phyloP scores from a whole-genome alignment of 2,113 vertebrate species.

The Ptyas mucosa region DNA sequence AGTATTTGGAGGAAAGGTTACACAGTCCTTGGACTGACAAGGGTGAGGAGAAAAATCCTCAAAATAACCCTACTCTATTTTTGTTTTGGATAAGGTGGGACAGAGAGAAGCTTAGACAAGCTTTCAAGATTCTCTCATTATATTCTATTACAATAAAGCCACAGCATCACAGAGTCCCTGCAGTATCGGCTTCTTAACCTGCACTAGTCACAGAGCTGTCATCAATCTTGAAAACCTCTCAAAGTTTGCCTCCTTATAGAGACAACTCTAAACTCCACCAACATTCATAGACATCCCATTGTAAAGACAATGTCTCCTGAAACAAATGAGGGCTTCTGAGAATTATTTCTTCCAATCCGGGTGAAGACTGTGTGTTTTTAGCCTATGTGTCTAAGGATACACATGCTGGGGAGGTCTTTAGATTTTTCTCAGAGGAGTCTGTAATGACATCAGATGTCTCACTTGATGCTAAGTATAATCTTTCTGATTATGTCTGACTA shows the following conservation, averaged over 20 bases:
- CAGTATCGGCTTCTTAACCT: neutral
- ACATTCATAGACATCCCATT: constrained; percentile 22
- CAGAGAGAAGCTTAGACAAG: neutral
- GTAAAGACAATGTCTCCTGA: constrained; percentile 32
- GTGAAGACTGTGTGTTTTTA: constrained; percentile 36
- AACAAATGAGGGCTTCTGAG: constrained; percentile 1
- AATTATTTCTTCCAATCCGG: constrained; percentile 27
- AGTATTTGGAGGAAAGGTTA: neutral
- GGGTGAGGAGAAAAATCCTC: neutral
- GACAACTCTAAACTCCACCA: neutral
- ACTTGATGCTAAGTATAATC: constrained; percentile 32
- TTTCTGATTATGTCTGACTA: constrained; percentile 30
- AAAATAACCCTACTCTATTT: neutral
- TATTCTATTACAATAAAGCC: neutral
- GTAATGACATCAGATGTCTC: constrained; percentile 28
- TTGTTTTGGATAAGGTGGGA: neutral
- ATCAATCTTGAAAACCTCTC: neutral
- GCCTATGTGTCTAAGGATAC: neutral
- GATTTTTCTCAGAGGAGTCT: constrained; percentile 22
- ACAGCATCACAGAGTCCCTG: neutral
- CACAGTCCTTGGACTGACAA: neutral
- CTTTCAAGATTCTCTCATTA: neutral
- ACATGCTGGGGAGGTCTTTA: neutral
- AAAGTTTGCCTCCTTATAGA: neutral
- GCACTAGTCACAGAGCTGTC: neutral